These are phyloP conservation scores for Metalampra italica DNA, from an alignment of 2,888 invertebrate genomes.

Conservation along the genomic window DNA sequence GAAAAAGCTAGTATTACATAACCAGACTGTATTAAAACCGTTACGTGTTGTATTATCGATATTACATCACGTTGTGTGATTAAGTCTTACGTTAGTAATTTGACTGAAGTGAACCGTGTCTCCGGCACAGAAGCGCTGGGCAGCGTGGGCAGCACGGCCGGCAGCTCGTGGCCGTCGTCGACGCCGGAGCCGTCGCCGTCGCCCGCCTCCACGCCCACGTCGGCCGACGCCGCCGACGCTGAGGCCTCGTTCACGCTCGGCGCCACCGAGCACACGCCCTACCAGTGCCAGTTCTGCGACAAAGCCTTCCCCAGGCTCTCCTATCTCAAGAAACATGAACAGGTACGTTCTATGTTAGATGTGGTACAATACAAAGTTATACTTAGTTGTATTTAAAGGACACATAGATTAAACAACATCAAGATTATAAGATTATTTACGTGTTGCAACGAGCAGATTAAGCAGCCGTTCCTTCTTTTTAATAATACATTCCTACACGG, in stretches of 20 bases:
- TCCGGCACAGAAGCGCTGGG: conserved; percentile 80
- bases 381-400: too few relatives aligned
- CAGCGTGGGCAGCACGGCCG: conserved; percentile 81
- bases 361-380: too few relatives aligned
- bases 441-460: too few relatives aligned
- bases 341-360: too few relatives aligned
- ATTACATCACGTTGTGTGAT: background rate
- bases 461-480: too few relatives aligned
- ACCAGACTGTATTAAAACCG: too few relatives aligned
- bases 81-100: background rate
- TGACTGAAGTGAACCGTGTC: conserved; percentile 1
- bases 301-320: conserved; percentile 92
- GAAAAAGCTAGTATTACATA: too few relatives aligned
- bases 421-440: too few relatives aligned
- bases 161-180: conserved; percentile 84
- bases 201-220: conserved; percentile 82
- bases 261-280: conserved; percentile 86
- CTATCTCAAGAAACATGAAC: conserved; percentile 94
- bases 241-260: conserved; percentile 83
- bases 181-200: conserved; percentile 80
- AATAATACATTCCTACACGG: too few relatives aligned
- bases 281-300: conserved; percentile 95
- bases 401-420: too few relatives aligned
- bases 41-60: too few relatives aligned
- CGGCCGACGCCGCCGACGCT: conserved; percentile 81